A percentile compares a stretch with the other conserved stretches of the same genome.
Evolutionary conservation across 2,113 vertebrate genomes (phyloP).

Genomic region (Rhabdornis inornatus): DNA sequence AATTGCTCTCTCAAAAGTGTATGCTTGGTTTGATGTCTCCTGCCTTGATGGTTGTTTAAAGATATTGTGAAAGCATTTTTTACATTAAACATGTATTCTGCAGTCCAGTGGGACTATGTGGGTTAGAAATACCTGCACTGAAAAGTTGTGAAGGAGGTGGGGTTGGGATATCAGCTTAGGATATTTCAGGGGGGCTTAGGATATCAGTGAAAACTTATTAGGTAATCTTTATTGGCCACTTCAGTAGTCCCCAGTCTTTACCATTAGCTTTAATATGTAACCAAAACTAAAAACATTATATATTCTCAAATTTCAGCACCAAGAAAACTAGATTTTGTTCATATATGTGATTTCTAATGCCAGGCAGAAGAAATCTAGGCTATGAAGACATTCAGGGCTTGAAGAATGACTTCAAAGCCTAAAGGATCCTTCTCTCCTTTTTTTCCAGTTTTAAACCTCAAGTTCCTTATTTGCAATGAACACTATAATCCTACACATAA

Average conservation of each 20-base stretch:
- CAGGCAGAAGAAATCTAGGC: neutral
- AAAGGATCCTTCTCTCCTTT: neutral
- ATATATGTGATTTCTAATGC: neutral
- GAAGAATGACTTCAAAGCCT: neutral
- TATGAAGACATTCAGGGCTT: neutral
- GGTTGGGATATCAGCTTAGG: neutral
- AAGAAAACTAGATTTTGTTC: neutral
- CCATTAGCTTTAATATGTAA: neutral
- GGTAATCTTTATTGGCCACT: neutral
- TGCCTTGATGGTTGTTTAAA: neutral
- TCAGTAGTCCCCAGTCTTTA: neutral
- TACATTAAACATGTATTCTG: neutral
- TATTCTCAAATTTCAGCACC: neutral
- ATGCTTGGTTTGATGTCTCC: neutral
- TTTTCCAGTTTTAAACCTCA: neutral
- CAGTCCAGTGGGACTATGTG: neutral
- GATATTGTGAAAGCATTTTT: neutral
- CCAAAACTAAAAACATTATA: neutral
- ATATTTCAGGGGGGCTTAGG: neutral
- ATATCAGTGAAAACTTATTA: neutral
- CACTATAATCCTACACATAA: neutral
- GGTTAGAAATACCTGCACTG: neutral
- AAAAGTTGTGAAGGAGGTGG: neutral
- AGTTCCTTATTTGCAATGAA: neutral
- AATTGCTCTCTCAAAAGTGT: neutral